phyloP scores from a whole-genome alignment of 2,797 vertebrate species.

The Oceanodroma leucorhoa region DNA sequence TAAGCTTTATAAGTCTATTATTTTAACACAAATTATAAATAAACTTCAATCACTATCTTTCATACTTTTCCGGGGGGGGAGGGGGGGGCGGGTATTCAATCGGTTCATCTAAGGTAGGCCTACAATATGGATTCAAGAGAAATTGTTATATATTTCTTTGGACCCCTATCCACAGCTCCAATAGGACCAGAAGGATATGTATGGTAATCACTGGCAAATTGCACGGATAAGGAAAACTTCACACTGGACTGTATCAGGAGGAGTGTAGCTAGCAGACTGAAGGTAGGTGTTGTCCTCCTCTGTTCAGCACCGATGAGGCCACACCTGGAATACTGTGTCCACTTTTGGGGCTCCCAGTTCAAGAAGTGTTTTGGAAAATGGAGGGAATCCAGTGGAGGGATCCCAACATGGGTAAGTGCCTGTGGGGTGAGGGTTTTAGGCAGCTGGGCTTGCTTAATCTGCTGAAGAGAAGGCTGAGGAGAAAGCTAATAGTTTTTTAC shows the following conservation, averaged over 20 bases:
- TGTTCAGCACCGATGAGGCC: rapidly evolving
- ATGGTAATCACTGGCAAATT: neutral
- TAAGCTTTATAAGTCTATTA: neutral
- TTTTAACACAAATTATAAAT: conserved; percentile 11
- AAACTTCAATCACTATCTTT: neutral
- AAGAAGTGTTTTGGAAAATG: neutral
- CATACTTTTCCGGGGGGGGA: neutral
- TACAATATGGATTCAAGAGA: neutral
- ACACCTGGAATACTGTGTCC: neutral
- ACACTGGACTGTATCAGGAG: neutral
- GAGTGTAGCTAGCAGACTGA: neutral
- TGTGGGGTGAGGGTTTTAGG: rapidly evolving
- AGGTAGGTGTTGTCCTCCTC: neutral
- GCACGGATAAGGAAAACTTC: neutral
- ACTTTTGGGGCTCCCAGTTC: neutral
- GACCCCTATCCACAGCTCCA: rapidly evolving
- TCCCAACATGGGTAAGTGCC: rapidly evolving
- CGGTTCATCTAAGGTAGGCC: neutral
- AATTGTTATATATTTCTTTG: neutral
- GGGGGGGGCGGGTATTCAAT: neutral
- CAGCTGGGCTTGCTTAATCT: neutral
- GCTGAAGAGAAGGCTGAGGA: neutral
- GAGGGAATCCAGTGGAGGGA: neutral
- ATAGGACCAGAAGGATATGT: neutral
- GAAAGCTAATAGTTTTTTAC: neutral